phyloP scores from a whole-genome alignment of 2,797 vertebrate genomes.

The Clarias laeviceps region DNA sequence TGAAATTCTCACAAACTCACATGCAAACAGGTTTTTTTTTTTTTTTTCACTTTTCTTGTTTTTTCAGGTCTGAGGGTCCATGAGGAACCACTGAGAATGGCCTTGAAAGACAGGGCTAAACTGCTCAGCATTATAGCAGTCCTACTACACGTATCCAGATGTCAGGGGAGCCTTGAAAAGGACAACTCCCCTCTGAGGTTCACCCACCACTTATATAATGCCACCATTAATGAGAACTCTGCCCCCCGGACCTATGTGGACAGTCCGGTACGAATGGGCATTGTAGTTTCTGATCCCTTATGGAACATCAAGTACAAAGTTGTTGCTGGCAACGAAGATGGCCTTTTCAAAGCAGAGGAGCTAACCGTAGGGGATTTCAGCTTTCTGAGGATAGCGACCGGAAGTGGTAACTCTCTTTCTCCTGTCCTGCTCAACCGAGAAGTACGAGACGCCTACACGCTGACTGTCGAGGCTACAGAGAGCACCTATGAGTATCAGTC shows the following conservation, averaged over 20 bases:
- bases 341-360: constrained; percentile 87
- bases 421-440: constrained; percentile 88
- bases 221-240: constrained; percentile 92
- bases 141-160: constrained; percentile 66
- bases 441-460: constrained; percentile 85
- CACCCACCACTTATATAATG: constrained; percentile 88
- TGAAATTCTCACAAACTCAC: neutral
- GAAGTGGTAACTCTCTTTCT: constrained; percentile 77
- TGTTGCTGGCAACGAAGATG: constrained; percentile 81
- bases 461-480: constrained; percentile 87
- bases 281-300: constrained; percentile 74
- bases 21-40: neutral
- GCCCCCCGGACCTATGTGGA: constrained; percentile 89
- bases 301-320: constrained; percentile 86
- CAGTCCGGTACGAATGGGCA: constrained; percentile 87
- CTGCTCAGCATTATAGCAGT: constrained; percentile 61
- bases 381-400: constrained; percentile 90
- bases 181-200: constrained; percentile 79
- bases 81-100: constrained; percentile 68
- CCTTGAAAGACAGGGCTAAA: constrained; percentile 56
- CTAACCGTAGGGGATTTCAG: constrained; percentile 88
- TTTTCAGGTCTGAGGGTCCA: constrained; percentile 63
- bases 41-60: neutral
- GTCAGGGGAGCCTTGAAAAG: constrained; percentile 66
- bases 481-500: constrained; percentile 75